These are phyloP conservation scores for Albula glossodonta DNA, from an alignment of 2,113 vertebrate species.

Conservation along the genomic window DNA sequence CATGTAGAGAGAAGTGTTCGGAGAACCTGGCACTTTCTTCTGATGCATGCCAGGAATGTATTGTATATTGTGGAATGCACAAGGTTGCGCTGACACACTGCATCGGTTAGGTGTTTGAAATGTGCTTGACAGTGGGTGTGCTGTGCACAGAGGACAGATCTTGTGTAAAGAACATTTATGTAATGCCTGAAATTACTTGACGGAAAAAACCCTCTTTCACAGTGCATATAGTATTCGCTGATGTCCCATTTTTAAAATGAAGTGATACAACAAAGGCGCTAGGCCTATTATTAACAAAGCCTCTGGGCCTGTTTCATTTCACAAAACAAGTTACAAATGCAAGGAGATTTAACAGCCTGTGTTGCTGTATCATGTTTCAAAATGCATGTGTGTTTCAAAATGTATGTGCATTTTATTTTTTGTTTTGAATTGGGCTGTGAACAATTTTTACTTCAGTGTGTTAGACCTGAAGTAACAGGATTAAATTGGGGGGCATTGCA, in stretches of 20 bases:
- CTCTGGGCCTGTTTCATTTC: background rate
- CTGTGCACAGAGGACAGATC: background rate
- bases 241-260: too few species aligned
- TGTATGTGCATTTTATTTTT: background rate
- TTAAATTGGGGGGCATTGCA: constrained; percentile 42
- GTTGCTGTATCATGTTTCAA: background rate
- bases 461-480: constrained; percentile 10
- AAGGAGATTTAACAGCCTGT: background rate
- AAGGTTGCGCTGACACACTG: background rate
- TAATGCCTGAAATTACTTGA: background rate
- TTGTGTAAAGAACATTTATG: background rate
- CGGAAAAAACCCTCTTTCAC: too few species aligned
- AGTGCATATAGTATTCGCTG: background rate
- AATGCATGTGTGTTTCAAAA: background rate
- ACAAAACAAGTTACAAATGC: background rate
- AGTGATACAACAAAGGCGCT: too few species aligned
- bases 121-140: background rate
- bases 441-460: background rate
- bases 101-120: background rate
- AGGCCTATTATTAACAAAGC: too few species aligned
- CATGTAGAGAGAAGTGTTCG: background rate
- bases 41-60: background rate
- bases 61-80: background rate
- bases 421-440: background rate
- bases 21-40: background rate